Percentiles rank a stretch among this genome's conserved stretches.
These are phyloP conservation scores for Acanthopagrus latus DNA, from an alignment of 2,797 vertebrate genomes.

Conservation along the genomic window DNA sequence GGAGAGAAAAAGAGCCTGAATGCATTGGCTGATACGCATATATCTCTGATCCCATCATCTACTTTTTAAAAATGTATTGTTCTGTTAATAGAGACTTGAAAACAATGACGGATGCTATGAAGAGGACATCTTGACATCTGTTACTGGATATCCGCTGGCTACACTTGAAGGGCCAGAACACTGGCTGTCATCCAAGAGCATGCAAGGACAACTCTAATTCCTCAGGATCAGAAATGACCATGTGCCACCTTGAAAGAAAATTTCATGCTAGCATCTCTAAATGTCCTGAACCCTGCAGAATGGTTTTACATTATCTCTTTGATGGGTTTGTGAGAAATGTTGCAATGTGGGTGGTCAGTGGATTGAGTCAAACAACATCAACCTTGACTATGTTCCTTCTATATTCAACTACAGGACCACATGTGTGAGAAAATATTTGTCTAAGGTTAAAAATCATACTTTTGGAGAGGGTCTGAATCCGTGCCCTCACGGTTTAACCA, in stretches of 20 bases:
- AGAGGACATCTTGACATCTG: too few species aligned
- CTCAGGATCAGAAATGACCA: not conserved
- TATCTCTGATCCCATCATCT: too few species aligned
- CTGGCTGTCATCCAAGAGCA: not conserved
- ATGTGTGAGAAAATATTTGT: slow-evolving; percentile 54
- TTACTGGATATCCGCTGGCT: too few species aligned
- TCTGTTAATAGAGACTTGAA: too few species aligned
- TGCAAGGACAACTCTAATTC: slow-evolving; percentile 7
- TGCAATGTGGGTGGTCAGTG: slow-evolving; percentile 35
- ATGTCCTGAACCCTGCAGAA: not conserved
- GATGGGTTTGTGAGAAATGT: not conserved
- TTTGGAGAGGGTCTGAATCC: slow-evolving; percentile 33
- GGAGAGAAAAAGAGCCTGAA: too few species aligned
- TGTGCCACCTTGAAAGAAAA: slow-evolving; percentile 27
- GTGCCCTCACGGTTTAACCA: slow-evolving; percentile 38
- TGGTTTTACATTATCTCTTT: slow-evolving; percentile 1
- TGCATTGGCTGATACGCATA: too few species aligned
- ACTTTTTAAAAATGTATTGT: too few species aligned
- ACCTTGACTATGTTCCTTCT: slow-evolving; percentile 6
- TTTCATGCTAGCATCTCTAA: not conserved
- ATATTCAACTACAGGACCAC: slow-evolving; percentile 24
- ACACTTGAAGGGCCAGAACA: too few species aligned
- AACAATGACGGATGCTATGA: too few species aligned
- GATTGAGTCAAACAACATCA: not conserved
- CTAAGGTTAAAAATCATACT: slow-evolving; percentile 38